A percentile compares a stretch with the other conserved stretches of the same genome.
phyloP scores from a whole-genome alignment of 2,888 invertebrate genomes.

The Torymus texanus region DNA sequence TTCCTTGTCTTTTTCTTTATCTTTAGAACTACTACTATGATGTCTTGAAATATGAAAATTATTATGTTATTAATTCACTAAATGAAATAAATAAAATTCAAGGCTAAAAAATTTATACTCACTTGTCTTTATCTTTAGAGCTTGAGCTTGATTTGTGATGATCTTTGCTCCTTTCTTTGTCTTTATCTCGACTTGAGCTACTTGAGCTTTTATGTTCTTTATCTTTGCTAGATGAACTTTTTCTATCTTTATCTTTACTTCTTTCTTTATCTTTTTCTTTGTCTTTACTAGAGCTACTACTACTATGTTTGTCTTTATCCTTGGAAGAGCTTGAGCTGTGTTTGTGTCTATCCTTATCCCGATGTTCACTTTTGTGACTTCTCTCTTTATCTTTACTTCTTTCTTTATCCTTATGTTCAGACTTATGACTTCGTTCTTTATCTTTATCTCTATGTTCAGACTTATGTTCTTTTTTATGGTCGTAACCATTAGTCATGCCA shows the following conservation, averaged over 20 bases:
- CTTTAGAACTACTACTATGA: slow-evolving; percentile 72
- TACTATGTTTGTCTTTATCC: slow-evolving; percentile 76
- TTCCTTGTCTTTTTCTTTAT: slow-evolving; percentile 73
- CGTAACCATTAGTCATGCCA: slow-evolving; percentile 88
- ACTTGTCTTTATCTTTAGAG: slow-evolving; percentile 73
- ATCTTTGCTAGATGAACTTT: slow-evolving; percentile 77
- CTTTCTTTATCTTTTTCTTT: slow-evolving; percentile 65
- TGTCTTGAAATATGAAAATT: slow-evolving; percentile 62
- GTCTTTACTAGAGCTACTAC: slow-evolving; percentile 67
- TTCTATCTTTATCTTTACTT: slow-evolving; percentile 73
- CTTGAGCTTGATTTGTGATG: slow-evolving; percentile 72
- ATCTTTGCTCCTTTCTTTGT: slow-evolving; percentile 76
- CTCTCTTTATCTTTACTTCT: slow-evolving; percentile 79
- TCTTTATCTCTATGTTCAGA: slow-evolving; percentile 78
- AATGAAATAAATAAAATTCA: no score
- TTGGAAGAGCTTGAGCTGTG: slow-evolving; percentile 70
- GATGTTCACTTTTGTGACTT: slow-evolving; percentile 76
- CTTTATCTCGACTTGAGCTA: slow-evolving; percentile 74
- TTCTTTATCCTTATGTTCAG: slow-evolving; percentile 76
- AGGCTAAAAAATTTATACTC: slow-evolving; percentile 20
- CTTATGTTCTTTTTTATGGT: slow-evolving; percentile 77
- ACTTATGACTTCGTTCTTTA: slow-evolving; percentile 74
- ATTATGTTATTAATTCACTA: neutral
- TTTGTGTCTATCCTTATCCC: slow-evolving; percentile 79
- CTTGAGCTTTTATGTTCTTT: slow-evolving; percentile 71